Evolutionary conservation across 2,113 vertebrate genomes (phyloP).

Genomic region (Saguinus midas): DNA sequence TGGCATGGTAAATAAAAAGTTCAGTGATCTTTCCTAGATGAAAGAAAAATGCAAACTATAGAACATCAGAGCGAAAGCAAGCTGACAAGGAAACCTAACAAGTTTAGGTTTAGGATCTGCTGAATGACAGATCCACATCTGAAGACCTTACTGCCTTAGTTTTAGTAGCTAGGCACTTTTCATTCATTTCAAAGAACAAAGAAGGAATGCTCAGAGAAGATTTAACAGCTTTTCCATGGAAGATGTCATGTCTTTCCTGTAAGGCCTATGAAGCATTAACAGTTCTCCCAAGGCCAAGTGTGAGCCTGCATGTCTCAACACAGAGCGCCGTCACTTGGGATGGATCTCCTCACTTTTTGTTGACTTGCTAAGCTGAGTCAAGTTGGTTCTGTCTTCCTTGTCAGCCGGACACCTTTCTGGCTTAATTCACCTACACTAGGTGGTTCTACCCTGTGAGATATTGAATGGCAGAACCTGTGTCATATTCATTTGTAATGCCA

Average conservation of each 20-base stretch:
- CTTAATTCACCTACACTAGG: rapidly evolving
- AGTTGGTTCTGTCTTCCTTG: rapidly evolving
- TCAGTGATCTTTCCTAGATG: neutral
- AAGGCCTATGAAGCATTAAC: neutral
- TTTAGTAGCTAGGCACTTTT: no score
- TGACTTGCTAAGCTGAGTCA: neutral
- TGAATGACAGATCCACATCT: rapidly evolving
- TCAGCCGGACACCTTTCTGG: no score
- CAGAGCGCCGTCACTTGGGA: rapidly evolving
- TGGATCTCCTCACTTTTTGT: no score
- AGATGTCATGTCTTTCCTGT: neutral
- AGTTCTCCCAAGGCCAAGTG: neutral
- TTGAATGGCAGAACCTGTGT: neutral
- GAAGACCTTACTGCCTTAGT: neutral
- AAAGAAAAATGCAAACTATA: neutral
- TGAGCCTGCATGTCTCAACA: neutral
- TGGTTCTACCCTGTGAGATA: neutral
- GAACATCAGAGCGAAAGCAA: no score
- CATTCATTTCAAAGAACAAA: neutral
- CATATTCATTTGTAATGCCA: neutral
- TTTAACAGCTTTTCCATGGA: neutral
- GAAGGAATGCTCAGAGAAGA: neutral
- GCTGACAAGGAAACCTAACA: neutral
- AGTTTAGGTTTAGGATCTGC: rapidly evolving
- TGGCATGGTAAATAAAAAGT: neutral